Base-by-base conservation (phyloP, 2,888 invertebrate species). In the Neria commutata region DNA sequence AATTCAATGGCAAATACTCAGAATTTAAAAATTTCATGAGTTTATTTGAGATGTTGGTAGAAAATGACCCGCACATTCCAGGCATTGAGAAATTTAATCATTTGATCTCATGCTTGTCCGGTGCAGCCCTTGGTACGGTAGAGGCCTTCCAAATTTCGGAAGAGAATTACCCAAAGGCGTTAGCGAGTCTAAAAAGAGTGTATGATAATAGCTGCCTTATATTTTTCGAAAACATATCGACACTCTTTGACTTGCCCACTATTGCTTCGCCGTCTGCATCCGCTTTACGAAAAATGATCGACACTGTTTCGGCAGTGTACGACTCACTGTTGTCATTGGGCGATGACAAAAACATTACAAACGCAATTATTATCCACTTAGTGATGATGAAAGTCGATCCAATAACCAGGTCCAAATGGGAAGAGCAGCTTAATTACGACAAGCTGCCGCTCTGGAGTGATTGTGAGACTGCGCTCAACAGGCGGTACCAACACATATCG, bases 351-450 rank as follows among this genome's bases (percentile, higher is more conserved):
- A 50, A 55, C 1, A 61, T 66, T 6, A 51, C 58, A 5, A 65
- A 61, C 19, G 67, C 62, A 2, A 64, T 64, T 10, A 23, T 66
- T 10, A 64, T 61, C 19, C 56, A 67, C 57, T 54, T 65, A n/a
- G 61, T 59, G 2, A 60, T 60, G 53, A 56, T 48, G 11, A 66
- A 63, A 23, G 60, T 64, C 33, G 61, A 58, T 40, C 8, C 60
- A 46, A 48, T 47, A 29, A 63, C 56, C 24, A 54, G 25, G 45
- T 26, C 47, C 0, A 59, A 54, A 37, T 62, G 59, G 56, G 54
- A 60, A 34, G 55, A 62, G 14, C 37, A 62, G 1, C 47, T 58
- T 3, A 49, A 58, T 24, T 57, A 26, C 10, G 50, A 54, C 16
- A 60, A 58, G 17, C 51, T 63, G 19, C 60, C 60, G 1, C 19